These are phyloP conservation scores for Brachionus koreanus DNA, from an alignment of 1,140 invertebrate genomes.

Conservation along the genomic window DNA sequence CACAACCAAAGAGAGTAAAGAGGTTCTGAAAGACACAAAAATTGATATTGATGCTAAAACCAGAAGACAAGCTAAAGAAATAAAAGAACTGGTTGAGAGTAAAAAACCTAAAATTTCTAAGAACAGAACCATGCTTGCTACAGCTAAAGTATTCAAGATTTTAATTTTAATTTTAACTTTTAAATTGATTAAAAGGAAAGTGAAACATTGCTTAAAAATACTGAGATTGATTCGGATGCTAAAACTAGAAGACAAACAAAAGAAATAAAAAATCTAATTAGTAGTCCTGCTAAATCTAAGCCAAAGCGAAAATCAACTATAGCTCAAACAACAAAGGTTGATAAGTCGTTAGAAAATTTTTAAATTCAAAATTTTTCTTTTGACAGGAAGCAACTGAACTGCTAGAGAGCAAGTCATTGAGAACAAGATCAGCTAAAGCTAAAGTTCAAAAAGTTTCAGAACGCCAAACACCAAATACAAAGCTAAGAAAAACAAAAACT, in stretches of 20 bases:
- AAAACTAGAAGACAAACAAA: slow-evolving; percentile 35
- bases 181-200: slow-evolving; percentile 3
- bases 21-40: slow-evolving; percentile 22
- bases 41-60: slow-evolving; percentile 31
- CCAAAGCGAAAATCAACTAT: slow-evolving; percentile 14
- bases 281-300: not conserved
- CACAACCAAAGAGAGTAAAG: slow-evolving; percentile 30
- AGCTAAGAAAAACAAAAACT: not conserved
- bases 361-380: not conserved
- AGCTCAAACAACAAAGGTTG: not conserved
- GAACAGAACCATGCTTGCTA: slow-evolving; percentile 32
- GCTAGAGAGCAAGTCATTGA: not conserved
- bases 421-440: not conserved
- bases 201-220: slow-evolving; percentile 3
- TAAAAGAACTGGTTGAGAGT: not conserved
- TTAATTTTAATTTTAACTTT: not conserved
- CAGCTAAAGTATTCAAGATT: slow-evolving; percentile 14
- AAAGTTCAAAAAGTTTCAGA: not conserved
- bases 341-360: not conserved
- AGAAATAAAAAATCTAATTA: not conserved
- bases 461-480: not conserved
- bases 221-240: slow-evolving; percentile 31
- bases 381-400: not conserved
- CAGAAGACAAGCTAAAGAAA: slow-evolving; percentile 34
- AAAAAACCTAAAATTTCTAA: slow-evolving; percentile 14